Evolutionary conservation across 2,888 invertebrate genomes (phyloP).

Genomic region (Pseudococcus longispinus): DNA sequence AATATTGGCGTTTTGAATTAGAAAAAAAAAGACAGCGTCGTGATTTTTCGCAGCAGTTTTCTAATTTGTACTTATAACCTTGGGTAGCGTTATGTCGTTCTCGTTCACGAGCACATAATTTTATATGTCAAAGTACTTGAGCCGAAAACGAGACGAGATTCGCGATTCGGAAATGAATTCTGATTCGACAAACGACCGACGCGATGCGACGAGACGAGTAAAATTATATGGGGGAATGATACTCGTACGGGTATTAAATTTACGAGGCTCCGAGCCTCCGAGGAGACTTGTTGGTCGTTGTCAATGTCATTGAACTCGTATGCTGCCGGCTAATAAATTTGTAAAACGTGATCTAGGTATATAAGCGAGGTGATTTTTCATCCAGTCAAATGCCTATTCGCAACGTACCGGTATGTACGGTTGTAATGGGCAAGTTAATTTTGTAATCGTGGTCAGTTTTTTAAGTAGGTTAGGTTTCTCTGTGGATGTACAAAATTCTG

Average conservation of each 20-base stretch:
- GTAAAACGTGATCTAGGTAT: neutral
- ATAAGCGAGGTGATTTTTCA: neutral
- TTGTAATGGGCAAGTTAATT: neutral
- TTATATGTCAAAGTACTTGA: neutral
- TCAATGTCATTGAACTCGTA: neutral
- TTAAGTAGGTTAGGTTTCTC: neutral
- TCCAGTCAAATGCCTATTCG: neutral
- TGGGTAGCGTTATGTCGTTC: neutral
- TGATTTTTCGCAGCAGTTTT: neutral
- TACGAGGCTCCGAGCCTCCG: neutral
- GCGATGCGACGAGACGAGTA: neutral
- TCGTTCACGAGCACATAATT: neutral
- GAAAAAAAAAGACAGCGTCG: neutral
- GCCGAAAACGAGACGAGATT: neutral
- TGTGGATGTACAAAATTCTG: neutral
- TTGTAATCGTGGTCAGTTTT: neutral
- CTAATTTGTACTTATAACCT: conserved; percentile 16
- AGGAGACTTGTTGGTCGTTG: neutral
- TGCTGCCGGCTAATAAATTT: neutral
- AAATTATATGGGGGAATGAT: neutral
- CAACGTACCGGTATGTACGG: neutral
- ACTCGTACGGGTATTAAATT: neutral
- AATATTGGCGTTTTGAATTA: neutral
- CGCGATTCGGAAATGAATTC: neutral
- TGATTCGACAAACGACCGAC: neutral